Evolutionary conservation across 2,888 invertebrate species (phyloP), one percentile per base, ranked within the genome.

Genomic region (Drosophila kanekoi): DNA sequence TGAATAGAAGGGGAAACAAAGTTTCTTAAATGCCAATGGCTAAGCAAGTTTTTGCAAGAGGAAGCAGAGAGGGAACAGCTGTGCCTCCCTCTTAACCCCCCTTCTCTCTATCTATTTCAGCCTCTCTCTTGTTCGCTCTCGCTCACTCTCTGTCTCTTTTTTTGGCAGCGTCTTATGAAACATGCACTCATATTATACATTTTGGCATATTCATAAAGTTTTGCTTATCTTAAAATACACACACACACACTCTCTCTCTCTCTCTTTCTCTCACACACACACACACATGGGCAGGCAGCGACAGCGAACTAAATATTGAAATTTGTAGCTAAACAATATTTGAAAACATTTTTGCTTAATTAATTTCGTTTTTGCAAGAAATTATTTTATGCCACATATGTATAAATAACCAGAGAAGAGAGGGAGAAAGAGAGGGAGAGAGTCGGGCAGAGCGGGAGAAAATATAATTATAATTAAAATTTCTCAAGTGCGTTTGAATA

Each of bases 141-240:
- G 18, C 38, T 11, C 38, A 11, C 37, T 33, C 47, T 28, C 28
- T 20, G 14, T 16, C 45, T 10, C 28, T 9, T 28, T 45, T 14
- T 32, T 9, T 20, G 10, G 4, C 41, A n/a, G 18, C 5, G 32
- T 41, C 65, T 71, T 59, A 43, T 56, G 64, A 72, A 71, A 59
- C 54, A 63, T 59, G 32, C 48, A 49, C 40, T 59, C 61, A 37
- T 52, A 56, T 59, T 52, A 76, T 54, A 44, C 35, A 32, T 56
- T 72, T 82, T 69, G 71, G 81, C 79, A 81, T 77, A 72, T 75
- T 84, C 72, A 74, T 82, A 81, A 76, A 72, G 59, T 66, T 77
- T 77, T 63, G 85, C 85, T 83, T 87, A 83, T 87, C 83, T 83
- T 69, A 66, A 74, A 85, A 83, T 72, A 77, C 57, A 20, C 47